Evolutionary conservation across 2,797 vertebrate species (phyloP).

Genomic region (Hirundo rustica): DNA sequence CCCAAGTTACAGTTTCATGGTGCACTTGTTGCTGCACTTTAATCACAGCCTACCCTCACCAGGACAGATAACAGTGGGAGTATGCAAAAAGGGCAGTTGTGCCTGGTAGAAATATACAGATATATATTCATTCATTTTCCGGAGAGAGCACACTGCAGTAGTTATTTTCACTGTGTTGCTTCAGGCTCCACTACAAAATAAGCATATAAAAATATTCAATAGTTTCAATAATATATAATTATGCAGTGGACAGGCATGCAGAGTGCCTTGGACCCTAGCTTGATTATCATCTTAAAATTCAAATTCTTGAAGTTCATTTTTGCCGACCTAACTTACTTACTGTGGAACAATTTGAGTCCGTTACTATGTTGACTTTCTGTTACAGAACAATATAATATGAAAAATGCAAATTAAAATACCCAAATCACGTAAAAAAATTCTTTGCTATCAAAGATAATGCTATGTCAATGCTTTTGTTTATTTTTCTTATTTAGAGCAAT

Average conservation of each 20-base stretch:
- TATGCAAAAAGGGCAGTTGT: fast-evolving
- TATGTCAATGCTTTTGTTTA: background rate
- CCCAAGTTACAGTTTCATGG: background rate
- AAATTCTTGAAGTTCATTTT: background rate
- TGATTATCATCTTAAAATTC: background rate
- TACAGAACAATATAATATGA: background rate
- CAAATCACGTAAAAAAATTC: fast-evolving
- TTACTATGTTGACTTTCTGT: background rate
- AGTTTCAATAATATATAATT: background rate
- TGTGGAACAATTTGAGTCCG: background rate
- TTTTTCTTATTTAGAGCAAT: background rate
- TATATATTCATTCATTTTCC: background rate
- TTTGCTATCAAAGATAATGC: background rate
- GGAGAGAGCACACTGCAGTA: background rate
- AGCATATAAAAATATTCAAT: background rate
- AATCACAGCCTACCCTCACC: background rate
- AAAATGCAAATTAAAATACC: background rate
- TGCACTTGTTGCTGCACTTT: background rate
- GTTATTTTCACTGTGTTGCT: background rate
- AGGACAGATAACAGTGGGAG: background rate
- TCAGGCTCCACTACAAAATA: background rate
- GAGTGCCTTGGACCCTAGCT: background rate
- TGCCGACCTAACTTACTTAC: background rate
- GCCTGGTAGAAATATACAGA: background rate
- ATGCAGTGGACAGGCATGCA: background rate